Base-by-base conservation (phyloP, 2,888 invertebrate species). In the Netelia inedita region DNA sequence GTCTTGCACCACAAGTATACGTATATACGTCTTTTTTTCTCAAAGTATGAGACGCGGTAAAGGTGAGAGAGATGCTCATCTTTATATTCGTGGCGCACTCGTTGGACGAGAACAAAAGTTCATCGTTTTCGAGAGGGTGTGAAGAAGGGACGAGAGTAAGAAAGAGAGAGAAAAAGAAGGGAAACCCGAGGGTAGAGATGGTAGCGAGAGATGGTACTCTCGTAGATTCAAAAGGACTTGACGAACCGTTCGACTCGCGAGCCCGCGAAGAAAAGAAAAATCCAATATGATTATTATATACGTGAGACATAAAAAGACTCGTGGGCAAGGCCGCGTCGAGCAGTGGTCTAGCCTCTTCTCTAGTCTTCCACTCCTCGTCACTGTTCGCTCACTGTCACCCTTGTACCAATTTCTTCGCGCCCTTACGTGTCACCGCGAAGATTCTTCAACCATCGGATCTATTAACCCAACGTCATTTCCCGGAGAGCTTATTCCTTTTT, bases 221-320 rank as follows among this genome's bases (percentile, higher is more conserved):
- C 79, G 43, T 83, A 55, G 78, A 72, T 50, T 78, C 72, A 41
- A 78, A 84, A 81, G 63, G 81, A 78, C 78, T 84, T 73, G 68
- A 74, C 78, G 55, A 53, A 53, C 61, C 78, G 81, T 84, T 84
- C 76, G 73, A 68, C 73, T 71, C 81, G 35, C 69, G 78, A 81
- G 73, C 41, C 28, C 79, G 74, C 78, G 86, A 88, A 90, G 88
- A 90, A 91, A 90, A 90, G 89, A 89, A 89, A 86, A 88, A 88
- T 91, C 87, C 88, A 87, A 88, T 90, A 91, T 88, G 88, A 89
- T 90, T 91, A 91, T 90, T 86, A 87, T 65, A 57, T 14, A 89
- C 83, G 87, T 90, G 91, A 87, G 53, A 63, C 41, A 91, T 91
- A 90, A 91, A 92, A 92, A 92, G 88, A 88, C 87, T 68, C 65